phyloP scores from a whole-genome alignment of 2,888 invertebrate species.

The Lasioglossum pauxillum region DNA sequence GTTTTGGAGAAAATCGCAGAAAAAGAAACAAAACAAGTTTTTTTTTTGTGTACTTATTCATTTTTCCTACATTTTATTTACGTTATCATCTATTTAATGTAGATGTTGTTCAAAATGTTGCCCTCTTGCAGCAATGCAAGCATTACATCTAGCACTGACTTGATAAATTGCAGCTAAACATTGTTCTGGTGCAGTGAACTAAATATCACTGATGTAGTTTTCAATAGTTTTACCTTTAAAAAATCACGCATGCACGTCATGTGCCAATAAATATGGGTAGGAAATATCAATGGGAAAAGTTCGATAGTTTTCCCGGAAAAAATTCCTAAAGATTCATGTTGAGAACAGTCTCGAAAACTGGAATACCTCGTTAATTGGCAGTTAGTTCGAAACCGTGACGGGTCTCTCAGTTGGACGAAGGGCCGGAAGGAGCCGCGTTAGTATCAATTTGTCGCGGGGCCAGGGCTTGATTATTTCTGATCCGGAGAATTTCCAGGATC shows the following conservation, averaged over 20 bases:
- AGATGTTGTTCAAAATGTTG: no score
- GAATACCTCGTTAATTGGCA: neutral
- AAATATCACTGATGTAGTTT: neutral
- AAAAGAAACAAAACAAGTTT: no score
- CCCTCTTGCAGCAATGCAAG: no score
- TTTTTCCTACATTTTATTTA: no score
- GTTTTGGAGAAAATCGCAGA: no score
- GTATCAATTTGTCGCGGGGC: neutral
- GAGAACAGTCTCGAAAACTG: neutral
- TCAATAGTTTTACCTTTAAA: neutral
- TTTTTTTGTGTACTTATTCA: no score
- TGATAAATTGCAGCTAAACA: no score
- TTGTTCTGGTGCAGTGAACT: no score
- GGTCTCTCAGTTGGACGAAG: neutral
- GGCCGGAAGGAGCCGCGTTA: conserved; percentile 1
- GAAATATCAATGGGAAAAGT: neutral
- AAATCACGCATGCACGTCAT: neutral
- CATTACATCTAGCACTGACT: no score
- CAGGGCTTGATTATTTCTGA: neutral
- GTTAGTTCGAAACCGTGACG: neutral
- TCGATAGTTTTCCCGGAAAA: neutral
- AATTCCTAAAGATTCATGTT: neutral
- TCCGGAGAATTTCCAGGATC: conserved; percentile 36
- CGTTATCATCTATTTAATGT: no score
- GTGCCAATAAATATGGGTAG: neutral